Base-by-base conservation (phyloP, 2,797 vertebrate genomes). In the Antennarius maculatus region DNA sequence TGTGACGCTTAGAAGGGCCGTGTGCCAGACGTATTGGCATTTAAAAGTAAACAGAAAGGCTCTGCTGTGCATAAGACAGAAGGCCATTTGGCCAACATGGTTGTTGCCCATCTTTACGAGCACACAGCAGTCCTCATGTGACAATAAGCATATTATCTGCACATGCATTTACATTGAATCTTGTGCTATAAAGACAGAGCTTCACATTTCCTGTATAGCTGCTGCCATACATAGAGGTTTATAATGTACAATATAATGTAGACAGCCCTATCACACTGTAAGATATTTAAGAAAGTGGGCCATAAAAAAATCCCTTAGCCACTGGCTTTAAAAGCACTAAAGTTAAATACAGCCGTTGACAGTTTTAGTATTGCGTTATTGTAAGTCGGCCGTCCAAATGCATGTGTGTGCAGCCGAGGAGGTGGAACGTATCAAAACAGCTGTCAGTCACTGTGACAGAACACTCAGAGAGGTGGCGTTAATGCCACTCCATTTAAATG, bases 281-380 rank as follows among this genome's bases (percentile, higher is more conserved):
- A 74, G 62, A 84, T 85, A 76, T 82, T 85, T 84, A 81, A 81
- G 78, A 76, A 85, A 81, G 82, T 71, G 73, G 71, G 70, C 65
- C 76, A 82, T 91, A 88, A 90, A 88, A 71, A 77, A 46, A 34
- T n/a, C 56, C 64, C 48, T 69, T 74, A 69, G 77, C 79, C 71
- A 79, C 54, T 69, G 76, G 77, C 77, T 82, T 86, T 88, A 87
- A 83, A 85, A 76, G 69, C 79, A 79, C 83, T 90, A 85, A 83
- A 87, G 68, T 88, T 86, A 86, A 89, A 89, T 86, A 59, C 81
- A 82, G 64, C 65, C 8, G 47, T 79, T 87, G 86, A 88, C 84
- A 86, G 89, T 86, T 87, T 86, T 86, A 83, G 66, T 82, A 77
- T 80, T 80, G 69, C 60, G n/a, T 85, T 84, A 82, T 83, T 81